Evolutionary conservation across 2,888 invertebrate genomes (phyloP).

Genomic region (Ischnus inquisitorius): DNA sequence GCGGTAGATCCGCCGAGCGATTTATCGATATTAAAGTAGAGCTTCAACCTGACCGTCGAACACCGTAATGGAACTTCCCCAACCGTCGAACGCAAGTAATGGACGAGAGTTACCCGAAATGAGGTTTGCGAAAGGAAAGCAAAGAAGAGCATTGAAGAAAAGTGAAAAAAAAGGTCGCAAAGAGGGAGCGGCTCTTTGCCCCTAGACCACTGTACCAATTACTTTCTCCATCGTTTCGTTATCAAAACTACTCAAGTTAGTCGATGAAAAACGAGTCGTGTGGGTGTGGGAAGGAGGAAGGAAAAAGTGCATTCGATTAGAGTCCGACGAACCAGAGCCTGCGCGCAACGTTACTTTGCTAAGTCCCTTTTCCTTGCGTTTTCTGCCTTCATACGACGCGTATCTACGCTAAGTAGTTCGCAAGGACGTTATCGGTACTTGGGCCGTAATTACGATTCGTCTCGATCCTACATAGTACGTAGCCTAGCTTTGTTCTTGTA

Average conservation of each 20-base stretch:
- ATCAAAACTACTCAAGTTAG: constrained; percentile 74
- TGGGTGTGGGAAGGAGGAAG: background rate
- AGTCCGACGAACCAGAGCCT: background rate
- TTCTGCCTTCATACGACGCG: constrained; percentile 3
- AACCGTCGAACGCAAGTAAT: constrained; percentile 5
- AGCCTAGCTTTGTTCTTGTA: background rate
- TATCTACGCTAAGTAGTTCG: constrained; percentile 72
- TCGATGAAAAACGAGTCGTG: constrained; percentile 41
- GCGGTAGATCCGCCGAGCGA: too few species aligned
- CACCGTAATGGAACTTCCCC: too few species aligned
- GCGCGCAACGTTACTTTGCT: background rate
- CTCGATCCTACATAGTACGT: constrained; percentile 57
- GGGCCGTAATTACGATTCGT: constrained; percentile 72
- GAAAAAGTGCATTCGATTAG: background rate
- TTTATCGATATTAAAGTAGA: too few species aligned
- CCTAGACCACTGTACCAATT: constrained; percentile 69
- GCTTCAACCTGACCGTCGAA: too few species aligned
- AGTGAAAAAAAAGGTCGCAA: background rate
- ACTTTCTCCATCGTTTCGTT: constrained; percentile 75
- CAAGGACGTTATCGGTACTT: constrained; percentile 71
- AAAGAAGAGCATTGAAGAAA: background rate
- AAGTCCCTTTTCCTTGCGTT: background rate
- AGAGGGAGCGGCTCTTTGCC: constrained; percentile 1
- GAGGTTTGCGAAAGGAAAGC: background rate
- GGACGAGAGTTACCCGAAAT: background rate